Conservation (phyloP, 2,797 vertebrate genomes). For the Thripadectes ignobilis region DNA sequence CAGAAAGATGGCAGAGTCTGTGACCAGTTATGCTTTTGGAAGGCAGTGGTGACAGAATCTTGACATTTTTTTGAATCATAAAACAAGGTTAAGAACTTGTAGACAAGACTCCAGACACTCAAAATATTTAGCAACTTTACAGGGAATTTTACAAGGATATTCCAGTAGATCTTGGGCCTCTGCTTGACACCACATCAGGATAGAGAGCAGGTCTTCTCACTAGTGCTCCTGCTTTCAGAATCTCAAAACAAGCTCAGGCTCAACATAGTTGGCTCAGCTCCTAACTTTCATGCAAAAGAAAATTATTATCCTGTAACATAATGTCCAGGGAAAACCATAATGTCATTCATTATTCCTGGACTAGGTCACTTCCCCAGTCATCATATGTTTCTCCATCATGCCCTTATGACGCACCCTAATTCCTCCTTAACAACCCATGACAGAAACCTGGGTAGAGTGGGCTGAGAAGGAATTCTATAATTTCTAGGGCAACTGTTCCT, state of each 20-base stretch:
- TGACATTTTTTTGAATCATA: background rate
- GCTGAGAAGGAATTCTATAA: background rate
- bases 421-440: background rate
- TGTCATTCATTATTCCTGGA: background rate
- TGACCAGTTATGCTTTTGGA: background rate
- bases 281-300: background rate
- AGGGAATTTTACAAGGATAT: background rate
- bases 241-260: background rate
- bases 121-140: background rate
- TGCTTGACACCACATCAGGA: background rate
- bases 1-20: background rate
- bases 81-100: constrained; percentile 3
- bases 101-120: background rate
- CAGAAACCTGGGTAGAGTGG: background rate
- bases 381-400: background rate
- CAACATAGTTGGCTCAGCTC: background rate
- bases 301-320: background rate
- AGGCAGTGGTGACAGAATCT: background rate
- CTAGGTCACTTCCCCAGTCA: background rate
- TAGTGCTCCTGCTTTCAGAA: constrained; percentile 4
- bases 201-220: background rate
- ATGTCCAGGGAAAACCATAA: background rate
- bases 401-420: background rate
- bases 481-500: background rate
- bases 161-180: background rate